A percentile compares a stretch with the other conserved stretches of the same genome.
phyloP scores from a whole-genome alignment of 2,797 vertebrate genomes.

The Falco rusticolus region DNA sequence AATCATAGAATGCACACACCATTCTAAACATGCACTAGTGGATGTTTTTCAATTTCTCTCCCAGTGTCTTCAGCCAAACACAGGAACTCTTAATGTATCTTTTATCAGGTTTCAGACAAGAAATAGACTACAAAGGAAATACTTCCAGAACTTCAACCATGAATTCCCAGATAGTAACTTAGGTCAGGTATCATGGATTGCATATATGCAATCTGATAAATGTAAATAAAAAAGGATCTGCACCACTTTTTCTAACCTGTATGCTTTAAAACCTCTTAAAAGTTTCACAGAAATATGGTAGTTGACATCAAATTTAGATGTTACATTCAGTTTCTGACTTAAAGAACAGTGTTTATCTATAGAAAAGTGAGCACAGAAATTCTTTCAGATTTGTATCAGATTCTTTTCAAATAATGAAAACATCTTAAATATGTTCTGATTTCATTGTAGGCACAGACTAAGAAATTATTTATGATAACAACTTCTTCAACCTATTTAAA shows the following conservation, averaged over 20 bases:
- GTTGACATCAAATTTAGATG: not conserved
- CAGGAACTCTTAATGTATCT: not conserved
- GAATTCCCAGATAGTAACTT: conserved; percentile 23
- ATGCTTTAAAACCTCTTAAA: not conserved
- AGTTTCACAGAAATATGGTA: not conserved
- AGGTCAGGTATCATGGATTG: not conserved
- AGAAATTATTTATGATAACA: conserved; percentile 32
- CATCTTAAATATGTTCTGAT: not conserved
- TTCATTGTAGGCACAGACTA: not conserved
- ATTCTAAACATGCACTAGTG: not conserved
- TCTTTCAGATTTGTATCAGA: not conserved
- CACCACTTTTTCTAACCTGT: not conserved
- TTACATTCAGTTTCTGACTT: conserved; percentile 25
- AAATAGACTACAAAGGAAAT: conserved; percentile 40
- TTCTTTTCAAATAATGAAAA: conserved; percentile 9
- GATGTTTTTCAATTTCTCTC: not conserved
- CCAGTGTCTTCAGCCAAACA: not conserved
- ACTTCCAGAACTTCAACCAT: conserved; percentile 58
- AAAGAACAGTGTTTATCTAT: not conserved
- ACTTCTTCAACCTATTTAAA: conserved; percentile 41
- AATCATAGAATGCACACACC: not conserved
- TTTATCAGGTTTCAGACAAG: conserved; percentile 34
- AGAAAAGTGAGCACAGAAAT: not conserved
- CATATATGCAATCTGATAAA: not conserved
- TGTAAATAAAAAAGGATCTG: not conserved